phyloP scores from a whole-genome alignment of 2,113 vertebrate genomes.

The Catharus bicknelli region DNA sequence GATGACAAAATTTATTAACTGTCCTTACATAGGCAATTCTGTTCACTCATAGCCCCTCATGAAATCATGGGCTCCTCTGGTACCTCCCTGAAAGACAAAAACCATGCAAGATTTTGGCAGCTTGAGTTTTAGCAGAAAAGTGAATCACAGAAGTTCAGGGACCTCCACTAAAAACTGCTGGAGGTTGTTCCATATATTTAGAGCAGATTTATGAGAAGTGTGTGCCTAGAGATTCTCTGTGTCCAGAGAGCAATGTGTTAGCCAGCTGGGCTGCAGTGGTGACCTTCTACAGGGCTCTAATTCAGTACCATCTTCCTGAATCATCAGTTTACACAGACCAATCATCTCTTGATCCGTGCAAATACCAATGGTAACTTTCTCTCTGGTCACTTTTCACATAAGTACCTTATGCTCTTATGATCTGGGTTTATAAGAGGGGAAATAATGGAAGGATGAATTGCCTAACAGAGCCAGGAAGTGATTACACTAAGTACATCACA shows the following conservation, averaged over 20 bases:
- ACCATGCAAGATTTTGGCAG: neutral
- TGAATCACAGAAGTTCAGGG: neutral
- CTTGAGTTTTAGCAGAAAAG: neutral
- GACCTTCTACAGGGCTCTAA: neutral
- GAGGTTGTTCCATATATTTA: neutral
- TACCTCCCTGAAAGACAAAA: neutral
- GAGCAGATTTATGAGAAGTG: neutral
- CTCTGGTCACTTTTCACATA: neutral
- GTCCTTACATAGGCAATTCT: neutral
- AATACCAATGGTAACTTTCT: neutral
- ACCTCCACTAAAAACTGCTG: neutral
- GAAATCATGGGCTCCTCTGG: neutral
- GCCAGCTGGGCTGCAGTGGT: neutral
- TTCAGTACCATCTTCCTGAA: neutral
- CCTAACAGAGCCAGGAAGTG: neutral
- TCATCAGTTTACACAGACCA: neutral
- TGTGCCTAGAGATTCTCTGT: neutral
- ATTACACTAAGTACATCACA: neutral
- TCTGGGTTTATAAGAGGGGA: neutral
- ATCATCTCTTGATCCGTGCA: neutral
- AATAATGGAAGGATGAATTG: neutral
- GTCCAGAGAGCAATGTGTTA: neutral
- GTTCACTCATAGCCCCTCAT: fast-evolving
- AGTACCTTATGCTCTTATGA: neutral
- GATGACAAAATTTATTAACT: neutral